A percentile compares a stretch with the other conserved stretches of the same genome.
Evolutionary conservation across 2,113 vertebrate genomes (phyloP).

Genomic region (Hirundichthys speculiger): DNA sequence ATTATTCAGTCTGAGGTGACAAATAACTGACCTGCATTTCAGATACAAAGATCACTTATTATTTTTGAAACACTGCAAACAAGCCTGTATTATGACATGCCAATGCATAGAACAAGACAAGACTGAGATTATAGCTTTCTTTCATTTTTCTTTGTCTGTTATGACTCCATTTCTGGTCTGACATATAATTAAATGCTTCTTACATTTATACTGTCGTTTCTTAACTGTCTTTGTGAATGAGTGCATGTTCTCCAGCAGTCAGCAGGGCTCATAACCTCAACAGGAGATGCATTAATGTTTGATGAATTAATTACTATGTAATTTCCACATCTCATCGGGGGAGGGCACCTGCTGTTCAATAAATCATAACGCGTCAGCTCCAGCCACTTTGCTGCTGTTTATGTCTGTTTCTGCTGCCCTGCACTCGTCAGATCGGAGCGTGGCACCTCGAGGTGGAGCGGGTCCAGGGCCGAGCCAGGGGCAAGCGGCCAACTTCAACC

Average conservation of each 20-base stretch:
- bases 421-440: slow-evolving; percentile 80
- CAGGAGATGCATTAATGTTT: slow-evolving; percentile 57
- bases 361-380: slow-evolving; percentile 19
- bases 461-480: slow-evolving; percentile 35
- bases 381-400: slow-evolving; percentile 8
- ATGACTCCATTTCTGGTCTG: not conserved
- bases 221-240: slow-evolving; percentile 25
- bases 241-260: slow-evolving; percentile 28
- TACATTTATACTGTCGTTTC: slow-evolving; percentile 3
- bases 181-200: slow-evolving; percentile 11
- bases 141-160: not conserved
- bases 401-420: slow-evolving; percentile 17
- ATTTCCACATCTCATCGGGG: slow-evolving; percentile 48
- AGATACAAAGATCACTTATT: not conserved
- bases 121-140: not conserved
- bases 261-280: slow-evolving; percentile 38
- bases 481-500: slow-evolving; percentile 77
- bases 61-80: not conserved
- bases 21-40: not conserved
- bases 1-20: not conserved
- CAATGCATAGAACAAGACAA: not conserved
- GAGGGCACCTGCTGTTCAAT: slow-evolving; percentile 15
- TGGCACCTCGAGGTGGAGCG: slow-evolving; percentile 61
- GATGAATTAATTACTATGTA: slow-evolving; percentile 60
- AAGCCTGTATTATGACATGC: not conserved